Evolutionary conservation across 2,797 vertebrate genomes (phyloP), one percentile per base, ranked within the genome.

Genomic region (Adelosebastes latens): DNA sequence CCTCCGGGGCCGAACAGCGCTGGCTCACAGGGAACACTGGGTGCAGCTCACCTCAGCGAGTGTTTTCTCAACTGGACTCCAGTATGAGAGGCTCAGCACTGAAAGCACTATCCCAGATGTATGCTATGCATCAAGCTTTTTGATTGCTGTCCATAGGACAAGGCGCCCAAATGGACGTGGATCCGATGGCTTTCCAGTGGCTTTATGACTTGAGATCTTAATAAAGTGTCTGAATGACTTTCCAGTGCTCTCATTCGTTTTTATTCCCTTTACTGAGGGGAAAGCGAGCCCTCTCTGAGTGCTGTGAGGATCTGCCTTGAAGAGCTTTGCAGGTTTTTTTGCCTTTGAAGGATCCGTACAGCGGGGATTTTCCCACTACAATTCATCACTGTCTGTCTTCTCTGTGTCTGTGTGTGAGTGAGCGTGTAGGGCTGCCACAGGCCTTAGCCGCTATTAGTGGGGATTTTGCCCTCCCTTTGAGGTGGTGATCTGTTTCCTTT

Each of bases 191-290:
- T 92, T 89, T 92, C 85, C 91, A 90, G 87, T 82, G 90, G 79
- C 89, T 93, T 91, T 92, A 92, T 92, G 90, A 93, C 86, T 91
- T 88, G 83, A 92, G 87, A 92, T 94, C 91, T 93, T 94, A 93
- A 94, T 92, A 94, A 92, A 92, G 89, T 90, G 88, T 90, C 90
- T 92, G 83, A 94, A 88, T 91, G 89, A 92, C 85, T 92, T 92
- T 91, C 90, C 90, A 92, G 84, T 76, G 70, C 75, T 87, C 83
- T 89, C 71, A 82, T 84, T 88, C 62, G n/a, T 58, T 68, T 56
- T 87, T 53, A 79, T 87, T 82, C 84, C 90, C 84, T 82, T 88
- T 71, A 75, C 64, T 72, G 52, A 69, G 66, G 65, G 75, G 53
- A 89, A 72, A 68, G 68, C 25, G 24, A 86, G 80, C 61, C 81